phyloP scores from a whole-genome alignment of 2,113 vertebrate genomes.

The Pagrus major region DNA sequence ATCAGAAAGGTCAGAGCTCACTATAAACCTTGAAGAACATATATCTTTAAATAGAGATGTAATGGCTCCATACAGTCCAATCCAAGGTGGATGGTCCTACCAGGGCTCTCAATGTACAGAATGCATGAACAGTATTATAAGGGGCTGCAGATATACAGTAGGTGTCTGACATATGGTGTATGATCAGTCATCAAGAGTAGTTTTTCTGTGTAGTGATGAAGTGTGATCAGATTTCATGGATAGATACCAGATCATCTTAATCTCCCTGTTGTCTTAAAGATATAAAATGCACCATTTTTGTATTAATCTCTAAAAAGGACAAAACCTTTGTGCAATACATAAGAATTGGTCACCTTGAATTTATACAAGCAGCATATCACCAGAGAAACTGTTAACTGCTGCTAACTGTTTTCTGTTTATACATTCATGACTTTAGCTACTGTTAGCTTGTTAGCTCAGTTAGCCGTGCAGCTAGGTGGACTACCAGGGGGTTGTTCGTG shows the following conservation, averaged over 20 bases:
- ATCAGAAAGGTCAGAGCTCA: not conserved
- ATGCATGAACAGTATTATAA: not conserved
- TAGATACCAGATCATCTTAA: not conserved
- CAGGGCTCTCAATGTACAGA: slow-evolving; percentile 1
- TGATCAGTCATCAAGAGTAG: not conserved
- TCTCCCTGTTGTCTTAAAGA: not conserved
- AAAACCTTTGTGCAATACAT: too few relatives aligned
- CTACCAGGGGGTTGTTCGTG: too few relatives aligned
- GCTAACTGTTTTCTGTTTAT: too few relatives aligned
- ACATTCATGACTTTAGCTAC: too few relatives aligned
- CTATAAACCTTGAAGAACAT: not conserved
- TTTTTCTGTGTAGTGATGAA: not conserved
- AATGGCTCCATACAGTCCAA: not conserved
- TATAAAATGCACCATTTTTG: too few relatives aligned
- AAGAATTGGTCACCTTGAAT: too few relatives aligned
- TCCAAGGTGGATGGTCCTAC: not conserved
- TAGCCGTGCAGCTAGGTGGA: too few relatives aligned
- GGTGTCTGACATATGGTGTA: not conserved
- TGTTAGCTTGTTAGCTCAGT: too few relatives aligned
- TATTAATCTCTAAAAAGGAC: too few relatives aligned
- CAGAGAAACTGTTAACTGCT: too few relatives aligned
- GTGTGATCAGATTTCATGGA: not conserved
- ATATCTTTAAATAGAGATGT: slow-evolving; percentile 6
- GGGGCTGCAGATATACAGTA: not conserved
- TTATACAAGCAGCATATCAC: too few relatives aligned